These are phyloP conservation scores for Balanococcus diminutus DNA, from an alignment of 2,888 invertebrate species.

Conservation along the genomic window DNA sequence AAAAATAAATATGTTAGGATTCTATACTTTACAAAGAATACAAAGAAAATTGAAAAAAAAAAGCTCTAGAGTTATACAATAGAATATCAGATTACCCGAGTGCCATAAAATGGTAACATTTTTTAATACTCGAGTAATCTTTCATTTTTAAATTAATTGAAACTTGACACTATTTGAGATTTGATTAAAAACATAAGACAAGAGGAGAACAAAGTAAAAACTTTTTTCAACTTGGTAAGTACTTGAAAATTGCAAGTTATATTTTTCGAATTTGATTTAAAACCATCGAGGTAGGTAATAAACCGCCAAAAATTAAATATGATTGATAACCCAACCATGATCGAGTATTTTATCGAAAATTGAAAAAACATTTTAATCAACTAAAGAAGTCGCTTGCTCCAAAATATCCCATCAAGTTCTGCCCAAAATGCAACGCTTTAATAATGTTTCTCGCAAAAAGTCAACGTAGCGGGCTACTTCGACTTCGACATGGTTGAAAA, in stretches of 20 bases:
- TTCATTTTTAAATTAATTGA: not conserved
- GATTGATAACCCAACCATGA: not conserved
- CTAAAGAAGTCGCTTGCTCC: not conserved
- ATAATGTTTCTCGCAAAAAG: not conserved
- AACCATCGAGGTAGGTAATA: not conserved
- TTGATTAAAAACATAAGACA: not conserved
- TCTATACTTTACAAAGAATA: not conserved
- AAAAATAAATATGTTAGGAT: not conserved
- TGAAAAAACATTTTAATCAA: not conserved
- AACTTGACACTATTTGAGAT: not conserved
- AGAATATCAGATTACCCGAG: not conserved
- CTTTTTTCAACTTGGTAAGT: not conserved
- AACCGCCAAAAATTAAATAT: not conserved
- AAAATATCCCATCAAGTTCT: not conserved
- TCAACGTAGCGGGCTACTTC: not conserved
- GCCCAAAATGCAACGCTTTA: not conserved
- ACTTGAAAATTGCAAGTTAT: too few species aligned
- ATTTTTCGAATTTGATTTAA: not conserved
- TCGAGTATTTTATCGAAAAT: not conserved
- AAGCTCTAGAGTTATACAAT: not conserved
- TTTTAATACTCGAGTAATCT: conserved; percentile 2
- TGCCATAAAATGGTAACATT: not conserved
- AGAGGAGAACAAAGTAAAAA: not conserved
- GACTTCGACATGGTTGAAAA: not conserved
- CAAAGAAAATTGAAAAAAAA: not conserved